phyloP scores from a whole-genome alignment of 2,113 vertebrate species.

The Desmodus rotundus region DNA sequence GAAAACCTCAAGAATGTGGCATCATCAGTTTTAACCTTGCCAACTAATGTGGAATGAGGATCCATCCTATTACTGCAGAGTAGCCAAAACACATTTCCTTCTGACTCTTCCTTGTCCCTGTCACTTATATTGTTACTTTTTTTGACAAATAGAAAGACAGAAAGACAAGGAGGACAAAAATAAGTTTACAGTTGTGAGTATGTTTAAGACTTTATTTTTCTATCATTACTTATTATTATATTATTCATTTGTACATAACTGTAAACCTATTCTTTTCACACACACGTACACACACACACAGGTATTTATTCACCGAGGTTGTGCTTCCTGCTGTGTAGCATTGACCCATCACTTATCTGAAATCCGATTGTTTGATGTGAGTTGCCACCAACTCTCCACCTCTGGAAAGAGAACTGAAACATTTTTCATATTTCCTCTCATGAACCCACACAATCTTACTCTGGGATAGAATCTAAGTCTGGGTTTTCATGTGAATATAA shows the following conservation, averaged over 20 bases:
- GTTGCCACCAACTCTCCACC: not conserved
- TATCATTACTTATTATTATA: not conserved
- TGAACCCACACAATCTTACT: not conserved
- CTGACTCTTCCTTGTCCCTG: not conserved
- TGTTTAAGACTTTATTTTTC: too few relatives aligned
- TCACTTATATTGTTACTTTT: not conserved
- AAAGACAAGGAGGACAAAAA: not conserved
- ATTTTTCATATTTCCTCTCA: not conserved
- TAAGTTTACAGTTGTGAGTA: not conserved
- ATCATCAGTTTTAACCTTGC: not conserved
- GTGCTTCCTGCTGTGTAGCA: not conserved
- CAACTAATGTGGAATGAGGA: not conserved
- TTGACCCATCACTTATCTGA: not conserved
- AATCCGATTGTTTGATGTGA: not conserved
- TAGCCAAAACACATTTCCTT: not conserved
- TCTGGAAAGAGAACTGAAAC: not conserved
- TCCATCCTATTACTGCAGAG: rapidly evolving
- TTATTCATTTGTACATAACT: not conserved
- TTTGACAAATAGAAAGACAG: not conserved
- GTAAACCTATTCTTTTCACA: not conserved
- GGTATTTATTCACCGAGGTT: not conserved
- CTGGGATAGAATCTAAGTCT: not conserved
- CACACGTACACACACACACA: not conserved
- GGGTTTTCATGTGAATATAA: not conserved
- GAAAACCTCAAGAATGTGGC: not conserved